These are phyloP conservation scores for Maniola jurtina DNA, from an alignment of 1,140 invertebrate species.

Conservation along the genomic window DNA sequence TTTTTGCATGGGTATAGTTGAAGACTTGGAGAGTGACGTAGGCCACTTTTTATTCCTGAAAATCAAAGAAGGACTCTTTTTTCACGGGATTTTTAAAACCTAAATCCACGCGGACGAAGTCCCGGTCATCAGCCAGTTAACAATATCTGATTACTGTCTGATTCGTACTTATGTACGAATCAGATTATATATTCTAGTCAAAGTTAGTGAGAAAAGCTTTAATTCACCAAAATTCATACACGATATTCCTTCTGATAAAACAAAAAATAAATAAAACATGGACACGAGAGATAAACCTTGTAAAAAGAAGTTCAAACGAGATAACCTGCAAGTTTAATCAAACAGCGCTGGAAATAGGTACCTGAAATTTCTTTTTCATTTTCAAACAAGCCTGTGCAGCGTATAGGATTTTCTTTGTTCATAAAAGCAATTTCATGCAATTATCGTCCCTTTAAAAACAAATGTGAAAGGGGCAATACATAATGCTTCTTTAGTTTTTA, in stretches of 20 bases:
- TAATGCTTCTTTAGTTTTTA: neutral
- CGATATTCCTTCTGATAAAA: neutral
- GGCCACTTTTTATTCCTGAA: no score
- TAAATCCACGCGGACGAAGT: no score
- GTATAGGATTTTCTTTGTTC: neutral
- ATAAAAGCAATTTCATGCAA: conserved; percentile 3
- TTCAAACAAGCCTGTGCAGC: neutral
- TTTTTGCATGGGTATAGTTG: no score
- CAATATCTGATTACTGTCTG: no score
- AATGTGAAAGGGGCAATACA: neutral
- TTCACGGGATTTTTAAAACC: no score
- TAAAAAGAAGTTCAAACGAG: neutral
- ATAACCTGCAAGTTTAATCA: conserved; percentile 1
- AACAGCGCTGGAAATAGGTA: neutral
- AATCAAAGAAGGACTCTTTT: no score
- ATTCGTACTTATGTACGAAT: no score
- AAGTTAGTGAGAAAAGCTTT: neutral
- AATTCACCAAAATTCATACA: no score
- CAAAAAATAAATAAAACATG: neutral
- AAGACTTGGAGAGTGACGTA: no score
- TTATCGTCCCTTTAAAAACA: neutral
- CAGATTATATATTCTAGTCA: no score
- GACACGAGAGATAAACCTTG: neutral
- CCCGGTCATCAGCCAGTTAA: no score
- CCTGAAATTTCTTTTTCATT: neutral